These are phyloP conservation scores for Condylura cristata DNA, from an alignment of 2,113 vertebrate species.

Conservation along the genomic window DNA sequence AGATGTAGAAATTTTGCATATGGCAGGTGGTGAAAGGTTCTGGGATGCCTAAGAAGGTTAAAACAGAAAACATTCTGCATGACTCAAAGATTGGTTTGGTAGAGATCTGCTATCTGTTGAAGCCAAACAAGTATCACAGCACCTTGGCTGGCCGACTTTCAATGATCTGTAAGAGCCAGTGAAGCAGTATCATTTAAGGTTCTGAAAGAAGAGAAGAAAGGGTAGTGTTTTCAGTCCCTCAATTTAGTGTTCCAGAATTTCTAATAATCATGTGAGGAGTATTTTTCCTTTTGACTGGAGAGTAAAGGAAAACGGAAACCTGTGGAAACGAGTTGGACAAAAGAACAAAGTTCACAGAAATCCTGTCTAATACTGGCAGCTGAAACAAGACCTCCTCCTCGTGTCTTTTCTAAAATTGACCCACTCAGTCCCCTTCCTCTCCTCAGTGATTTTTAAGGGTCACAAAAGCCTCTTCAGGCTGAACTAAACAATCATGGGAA, in stretches of 20 bases:
- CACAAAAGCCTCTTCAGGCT: conserved; percentile 55
- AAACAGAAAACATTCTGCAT: conserved; percentile 51
- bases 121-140: conserved; percentile 51
- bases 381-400: conserved; percentile 32
- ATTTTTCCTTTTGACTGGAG: conserved; percentile 52
- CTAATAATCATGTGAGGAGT: conserved; percentile 21
- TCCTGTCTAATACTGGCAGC: conserved; percentile 50
- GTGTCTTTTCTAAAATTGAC: background rate
- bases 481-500: conserved; percentile 56
- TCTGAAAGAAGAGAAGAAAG: conserved; percentile 40
- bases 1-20: conserved; percentile 18
- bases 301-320: conserved; percentile 67
- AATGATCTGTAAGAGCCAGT: conserved; percentile 54
- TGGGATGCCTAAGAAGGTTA: conserved; percentile 30
- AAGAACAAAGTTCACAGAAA: conserved; percentile 59
- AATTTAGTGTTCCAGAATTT: conserved; percentile 42
- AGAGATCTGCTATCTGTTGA: background rate
- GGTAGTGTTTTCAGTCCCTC: conserved; percentile 39
- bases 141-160: conserved; percentile 30
- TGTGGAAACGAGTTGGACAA: conserved; percentile 60
- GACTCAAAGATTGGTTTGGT: conserved; percentile 47
- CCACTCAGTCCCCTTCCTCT: background rate
- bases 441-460: conserved; percentile 55
- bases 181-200: conserved; percentile 43
- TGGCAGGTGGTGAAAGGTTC: conserved; percentile 35